Percentiles rank a stretch among this genome's conserved stretches.
Conservation (phyloP, 2,113 vertebrate genomes). For the zebrafish (Danio rerio) region GRCz12tu NC_133184.1:25697501-25698000, state of each 20-base stretch:
- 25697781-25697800: constrained; percentile 13
- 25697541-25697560: constrained; percentile 4
- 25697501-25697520: not conserved
- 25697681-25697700: constrained; percentile 11
- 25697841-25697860: constrained; percentile 9
- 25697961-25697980: not conserved
- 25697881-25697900: not conserved
- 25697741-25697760: not conserved
- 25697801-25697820: not conserved
- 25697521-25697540: constrained; percentile 11
- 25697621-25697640: not conserved
- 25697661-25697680: not conserved
- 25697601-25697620: constrained; percentile 18
- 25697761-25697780: not conserved
- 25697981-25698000: not conserved
- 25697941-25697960: not conserved
- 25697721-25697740: not conserved
- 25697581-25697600: not conserved
- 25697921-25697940: not conserved
- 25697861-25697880: constrained; percentile 5
- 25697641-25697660: not conserved
- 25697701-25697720: constrained; percentile 30
- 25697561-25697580: not conserved
- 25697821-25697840: not conserved
- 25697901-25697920: not conserved